Base-by-base conservation (phyloP, 2,113 vertebrate genomes). In the Galeopterus variegatus region DNA sequence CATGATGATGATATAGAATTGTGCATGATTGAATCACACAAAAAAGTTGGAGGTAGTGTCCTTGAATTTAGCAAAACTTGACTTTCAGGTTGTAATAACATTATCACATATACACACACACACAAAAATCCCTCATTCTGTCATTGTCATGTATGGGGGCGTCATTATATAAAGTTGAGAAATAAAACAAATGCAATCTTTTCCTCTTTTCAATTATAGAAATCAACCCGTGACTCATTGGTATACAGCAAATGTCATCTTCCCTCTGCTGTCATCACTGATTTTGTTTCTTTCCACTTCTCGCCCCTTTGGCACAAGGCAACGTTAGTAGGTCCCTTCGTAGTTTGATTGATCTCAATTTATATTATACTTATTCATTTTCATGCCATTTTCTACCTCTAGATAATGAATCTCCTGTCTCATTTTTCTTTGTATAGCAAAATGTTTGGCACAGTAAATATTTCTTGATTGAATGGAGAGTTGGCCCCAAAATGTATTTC, bases 381-480 rank as follows among this genome's bases (percentile, higher is more conserved):
- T 79, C 60, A 92, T 77, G 64, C 64, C 70, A 73, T 72, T 92
- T 64, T 96, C 6, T 95, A 58, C 76, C 80, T 81, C 9, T 48
- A 24, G 17, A 12, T 91, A 86, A 94, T 95, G 60, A 93, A 88
- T 92, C 64, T 88, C 70, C 79, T 90, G 41, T 96, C 65, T 97
- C 75, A 65, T 94, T 97, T 97, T 94, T 86, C 77, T 94, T 94
- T 93, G 79, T 93, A 24, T n/a, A 87, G 77, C 72, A 96, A 95
- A 97, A 95, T 14, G 1, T 36, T 80, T 96, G 92, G 86, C 91
- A 87, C 21, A 75, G 41, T 89, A 97, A 97, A 92, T 97, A 95
- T 96, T 95, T 87, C 91, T 93, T 95, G 86, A 97, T 89, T 93
- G 77, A 95, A 96, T 69, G 33, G 69, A 93, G n/a, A 97, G 80